Conservation (phyloP, 2,113 vertebrate genomes). For the Romanogobio albipinnatus region DNA sequence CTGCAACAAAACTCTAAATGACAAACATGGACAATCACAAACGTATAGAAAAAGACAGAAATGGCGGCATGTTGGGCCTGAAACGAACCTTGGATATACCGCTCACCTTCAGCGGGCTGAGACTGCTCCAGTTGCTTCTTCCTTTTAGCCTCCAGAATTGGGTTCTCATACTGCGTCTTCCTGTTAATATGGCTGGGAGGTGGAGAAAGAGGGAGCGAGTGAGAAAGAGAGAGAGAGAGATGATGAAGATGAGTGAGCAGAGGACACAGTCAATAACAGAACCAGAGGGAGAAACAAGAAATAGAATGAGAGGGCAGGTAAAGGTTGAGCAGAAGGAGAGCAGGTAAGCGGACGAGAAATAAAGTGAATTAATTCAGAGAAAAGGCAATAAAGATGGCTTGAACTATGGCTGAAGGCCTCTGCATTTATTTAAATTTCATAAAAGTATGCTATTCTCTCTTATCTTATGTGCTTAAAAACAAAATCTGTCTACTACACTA, state of each 20-base stretch:
- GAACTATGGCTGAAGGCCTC: conserved; percentile 6
- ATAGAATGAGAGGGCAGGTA: conserved; percentile 24
- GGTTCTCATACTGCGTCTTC: conserved; percentile 99
- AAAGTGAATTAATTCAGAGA: conserved; percentile 35
- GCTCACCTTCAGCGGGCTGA: conserved; percentile 92
- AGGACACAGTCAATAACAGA: conserved; percentile 14
- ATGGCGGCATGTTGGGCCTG: conserved; percentile 62
- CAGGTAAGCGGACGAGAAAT: not conserved
- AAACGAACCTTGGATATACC: conserved; percentile 69
- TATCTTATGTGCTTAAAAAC: not conserved
- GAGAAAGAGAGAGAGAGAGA: not conserved
- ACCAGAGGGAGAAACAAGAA: conserved; percentile 3
- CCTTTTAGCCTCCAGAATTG: conserved; percentile 93
- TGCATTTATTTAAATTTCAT: not conserved
- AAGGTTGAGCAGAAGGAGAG: conserved; percentile 23
- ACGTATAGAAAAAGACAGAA: conserved; percentile 65
- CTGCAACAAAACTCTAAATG: not conserved
- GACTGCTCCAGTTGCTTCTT: conserved; percentile 93
- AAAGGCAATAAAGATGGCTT: conserved; percentile 8
- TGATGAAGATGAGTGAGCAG: not conserved
- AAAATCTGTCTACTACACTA: not conserved
- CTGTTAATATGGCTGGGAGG: conserved; percentile 94
- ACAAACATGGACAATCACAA: not conserved
- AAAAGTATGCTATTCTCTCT: conserved; percentile 12
- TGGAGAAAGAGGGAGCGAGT: conserved; percentile 33